Base-by-base conservation (phyloP, 23 tunicate genomes). In the Halocynthia aurantium region DNA sequence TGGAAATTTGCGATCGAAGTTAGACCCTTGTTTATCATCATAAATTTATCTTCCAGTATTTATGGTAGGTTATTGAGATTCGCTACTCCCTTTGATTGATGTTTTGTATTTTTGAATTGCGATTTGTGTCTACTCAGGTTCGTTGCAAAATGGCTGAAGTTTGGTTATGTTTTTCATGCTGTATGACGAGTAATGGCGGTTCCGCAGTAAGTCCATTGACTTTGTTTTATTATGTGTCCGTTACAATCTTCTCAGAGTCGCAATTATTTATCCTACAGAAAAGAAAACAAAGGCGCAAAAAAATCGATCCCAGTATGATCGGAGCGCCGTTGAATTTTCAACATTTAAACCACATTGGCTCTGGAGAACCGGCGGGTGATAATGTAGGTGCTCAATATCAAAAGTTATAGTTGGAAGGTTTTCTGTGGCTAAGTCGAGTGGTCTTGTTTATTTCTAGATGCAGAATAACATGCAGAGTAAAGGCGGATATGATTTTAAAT, bases 391-490 rank as follows among this genome's bases (percentile, higher is more conserved):
- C 10, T n/a, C 4, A 5, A 67, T 49, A 50, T 21, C 5, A 2
- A 31, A 50, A 67, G 15, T 21, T 67, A 50, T 49, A 21, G 72
- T 21, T 67, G 72, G 12, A 11, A 17, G 22, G 51, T 19, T 49
- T 72, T 51, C 76, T 51, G 50, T 72, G 56, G 51, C 13, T 10
- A 72, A 12, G 76, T 6, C 22, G 6, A 50, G 18, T 50, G 72
- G 21, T 67, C 40, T 67, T 49, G 21, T 60, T 60, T 17, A 4
- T 79, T 53, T 76, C 15, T 58, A 92, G 98, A 62, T 91, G 76
- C 97, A 91, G 73, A 80, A 81, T 11, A 84, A 91, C 73, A 91
- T 91, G 97, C 87, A 91, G 67, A 85, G 91, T 51, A 91, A 91
- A 91, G 97, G 97, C 12, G 89, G 90, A 18, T 91, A 91, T 76